phyloP scores from a whole-genome alignment of 2,797 vertebrate species.

The Mus caroli region DNA sequence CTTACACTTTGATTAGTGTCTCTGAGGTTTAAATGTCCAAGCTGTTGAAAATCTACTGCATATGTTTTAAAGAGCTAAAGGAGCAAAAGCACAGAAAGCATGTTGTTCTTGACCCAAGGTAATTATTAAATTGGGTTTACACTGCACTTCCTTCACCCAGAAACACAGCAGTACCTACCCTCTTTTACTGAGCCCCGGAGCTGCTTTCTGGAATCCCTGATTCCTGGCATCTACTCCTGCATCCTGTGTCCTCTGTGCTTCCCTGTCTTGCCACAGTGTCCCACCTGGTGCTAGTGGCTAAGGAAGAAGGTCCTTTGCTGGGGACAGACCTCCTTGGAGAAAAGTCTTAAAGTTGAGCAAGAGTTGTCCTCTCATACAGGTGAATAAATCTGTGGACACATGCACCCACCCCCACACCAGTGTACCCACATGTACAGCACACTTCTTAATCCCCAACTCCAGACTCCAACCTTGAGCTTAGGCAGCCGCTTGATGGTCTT shows the following conservation, averaged over 20 bases:
- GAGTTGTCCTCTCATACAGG: accelerated
- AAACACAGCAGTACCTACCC: not conserved
- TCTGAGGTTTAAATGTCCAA: not conserved
- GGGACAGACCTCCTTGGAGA: not conserved
- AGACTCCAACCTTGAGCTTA: slow-evolving; percentile 94
- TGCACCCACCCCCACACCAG: no score
- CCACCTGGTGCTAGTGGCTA: no score
- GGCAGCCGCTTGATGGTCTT: slow-evolving; percentile 99
- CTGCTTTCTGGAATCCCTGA: not conserved
- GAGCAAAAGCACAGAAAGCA: not conserved
- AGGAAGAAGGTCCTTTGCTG: not conserved
- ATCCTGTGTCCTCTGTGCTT: no score
- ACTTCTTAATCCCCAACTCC: not conserved
- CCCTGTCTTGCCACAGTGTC: not conserved
- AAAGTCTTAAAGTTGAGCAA: not conserved
- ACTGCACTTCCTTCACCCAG: not conserved
- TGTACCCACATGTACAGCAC: not conserved
- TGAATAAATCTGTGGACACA: not conserved
- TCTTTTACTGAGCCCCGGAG: not conserved
- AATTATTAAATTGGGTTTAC: not conserved
- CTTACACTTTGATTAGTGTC: not conserved
- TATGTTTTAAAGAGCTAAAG: not conserved
- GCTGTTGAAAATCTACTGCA: not conserved
- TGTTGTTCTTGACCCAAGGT: not conserved
- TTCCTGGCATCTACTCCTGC: not conserved